These are phyloP conservation scores for Beroe forskalii DNA, from an alignment of 37 sponge, comb jelly and placozoan genomes.

Conservation along the genomic window DNA sequence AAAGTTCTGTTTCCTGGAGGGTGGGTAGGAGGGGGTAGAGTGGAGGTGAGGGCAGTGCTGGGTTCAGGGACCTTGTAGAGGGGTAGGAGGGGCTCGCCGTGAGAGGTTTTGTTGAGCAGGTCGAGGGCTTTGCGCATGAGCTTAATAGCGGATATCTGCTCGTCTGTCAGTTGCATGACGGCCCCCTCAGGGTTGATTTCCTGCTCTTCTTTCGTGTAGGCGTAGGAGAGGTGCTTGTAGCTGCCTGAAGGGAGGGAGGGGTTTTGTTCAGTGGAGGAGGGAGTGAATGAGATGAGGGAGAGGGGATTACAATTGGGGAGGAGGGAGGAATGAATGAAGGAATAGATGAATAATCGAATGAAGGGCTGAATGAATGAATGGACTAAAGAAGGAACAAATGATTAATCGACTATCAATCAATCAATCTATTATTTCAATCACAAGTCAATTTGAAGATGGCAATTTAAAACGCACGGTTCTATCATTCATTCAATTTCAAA, in stretches of 20 bases:
- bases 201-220: slow-evolving; percentile 53
- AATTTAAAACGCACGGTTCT: too few species aligned
- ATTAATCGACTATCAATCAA: too few species aligned
- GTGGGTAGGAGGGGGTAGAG: background rate
- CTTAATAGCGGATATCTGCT: background rate
- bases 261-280: too few species aligned
- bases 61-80: background rate
- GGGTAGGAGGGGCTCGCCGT: background rate
- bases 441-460: too few species aligned
- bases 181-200: slow-evolving; percentile 55
- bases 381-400: too few species aligned
- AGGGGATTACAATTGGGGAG: too few species aligned
- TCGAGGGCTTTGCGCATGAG: background rate
- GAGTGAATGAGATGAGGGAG: too few species aligned
- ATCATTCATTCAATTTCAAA: too few species aligned
- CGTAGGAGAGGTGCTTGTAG: slow-evolving; percentile 35
- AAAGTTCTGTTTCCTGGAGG: background rate
- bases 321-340: too few species aligned
- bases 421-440: too few species aligned
- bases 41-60: background rate
- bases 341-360: too few species aligned
- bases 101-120: background rate
- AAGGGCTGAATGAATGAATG: too few species aligned
- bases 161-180: background rate
- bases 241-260: background rate